Percentiles rank a stretch among this genome's conserved stretches.
Conservation (phyloP, 2,113 vertebrate genomes). For the Amazona vittata region DNA sequence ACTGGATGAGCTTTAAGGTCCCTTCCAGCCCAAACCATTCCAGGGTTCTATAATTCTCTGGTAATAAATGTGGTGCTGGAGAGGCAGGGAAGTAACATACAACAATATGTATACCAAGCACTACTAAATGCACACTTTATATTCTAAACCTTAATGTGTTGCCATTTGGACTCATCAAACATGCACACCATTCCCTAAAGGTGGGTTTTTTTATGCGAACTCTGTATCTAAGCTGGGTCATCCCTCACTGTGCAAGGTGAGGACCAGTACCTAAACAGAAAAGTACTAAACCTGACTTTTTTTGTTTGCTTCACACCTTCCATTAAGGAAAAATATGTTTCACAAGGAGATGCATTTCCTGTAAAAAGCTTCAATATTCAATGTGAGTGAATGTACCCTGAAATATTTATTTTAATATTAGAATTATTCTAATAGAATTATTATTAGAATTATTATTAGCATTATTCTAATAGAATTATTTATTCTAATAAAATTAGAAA, state of each 20-base stretch:
- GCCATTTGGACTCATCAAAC: not conserved
- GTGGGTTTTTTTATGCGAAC: rapidly evolving
- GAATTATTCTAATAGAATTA: no score
- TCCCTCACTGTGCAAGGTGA: not conserved
- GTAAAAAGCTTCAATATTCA: not conserved
- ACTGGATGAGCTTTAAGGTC: not conserved
- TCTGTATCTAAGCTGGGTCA: not conserved
- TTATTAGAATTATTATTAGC: no score
- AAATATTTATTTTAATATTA: no score
- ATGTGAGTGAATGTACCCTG: slow-evolving; percentile 23
- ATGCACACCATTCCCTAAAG: not conserved
- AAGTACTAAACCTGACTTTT: not conserved
- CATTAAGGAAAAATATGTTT: not conserved
- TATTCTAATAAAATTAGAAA: not conserved
- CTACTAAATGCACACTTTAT: not conserved
- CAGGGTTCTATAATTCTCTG: not conserved
- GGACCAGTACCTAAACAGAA: not conserved
- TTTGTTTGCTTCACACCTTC: not conserved
- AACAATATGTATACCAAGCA: not conserved
- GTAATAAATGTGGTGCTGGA: not conserved
- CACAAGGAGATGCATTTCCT: not conserved
- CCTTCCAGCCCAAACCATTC: not conserved
- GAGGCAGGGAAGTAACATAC: not conserved
- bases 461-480: no score
- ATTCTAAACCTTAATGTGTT: not conserved